Base-by-base conservation (phyloP, 2,113 vertebrate genomes). In the Nothoprocta pentlandii region DNA sequence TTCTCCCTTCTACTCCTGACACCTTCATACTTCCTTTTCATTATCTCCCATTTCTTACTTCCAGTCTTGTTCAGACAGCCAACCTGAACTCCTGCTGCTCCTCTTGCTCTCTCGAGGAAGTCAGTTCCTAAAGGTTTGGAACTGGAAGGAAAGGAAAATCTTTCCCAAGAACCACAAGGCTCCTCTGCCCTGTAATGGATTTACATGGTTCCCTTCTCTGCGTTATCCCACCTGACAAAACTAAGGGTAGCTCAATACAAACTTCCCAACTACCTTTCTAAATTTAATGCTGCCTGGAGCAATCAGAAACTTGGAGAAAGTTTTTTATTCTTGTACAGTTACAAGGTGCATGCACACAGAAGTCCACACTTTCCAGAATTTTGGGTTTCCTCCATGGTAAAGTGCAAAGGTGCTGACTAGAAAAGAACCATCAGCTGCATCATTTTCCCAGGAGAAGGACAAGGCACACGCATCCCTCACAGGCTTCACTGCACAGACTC, bases 21-120 rank as follows among this genome's bases (percentile, higher is more conserved):
- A 67, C 4, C 3, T 32, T 36, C 15, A 8, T 49, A 77, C 58
- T 10, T 83, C 20, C 10, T 63, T 54, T 58, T 62, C 53, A 46
- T 51, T 28, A 44, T 10, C 41, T 78, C 3, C 0, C 2, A 1
- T 42, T 89, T 49, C 28, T 69, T 25, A 10, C 19, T 36, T 47
- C 2, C 2, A 87, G 14, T 16, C 19, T 39, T 68, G 14, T 32
- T 47, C 32, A 73, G 54, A 23, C 1, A 91, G 6, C 25, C 19
- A 39, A 87, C 15, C 19, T 36, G 22, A 12, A 51, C 41, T 39
- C 39, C 23, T 9, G 4, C 0, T 81, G 61, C 67, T 1, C 16
- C 12, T 21, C 36, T 20, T 85, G 10, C 28, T 58, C 0, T 0
- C 6, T 64, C 10, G 4, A 49, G 49, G 49, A 49, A 49, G 49